phyloP scores from a whole-genome alignment of 2,113 vertebrate species.

The Nanorana parkeri region DNA sequence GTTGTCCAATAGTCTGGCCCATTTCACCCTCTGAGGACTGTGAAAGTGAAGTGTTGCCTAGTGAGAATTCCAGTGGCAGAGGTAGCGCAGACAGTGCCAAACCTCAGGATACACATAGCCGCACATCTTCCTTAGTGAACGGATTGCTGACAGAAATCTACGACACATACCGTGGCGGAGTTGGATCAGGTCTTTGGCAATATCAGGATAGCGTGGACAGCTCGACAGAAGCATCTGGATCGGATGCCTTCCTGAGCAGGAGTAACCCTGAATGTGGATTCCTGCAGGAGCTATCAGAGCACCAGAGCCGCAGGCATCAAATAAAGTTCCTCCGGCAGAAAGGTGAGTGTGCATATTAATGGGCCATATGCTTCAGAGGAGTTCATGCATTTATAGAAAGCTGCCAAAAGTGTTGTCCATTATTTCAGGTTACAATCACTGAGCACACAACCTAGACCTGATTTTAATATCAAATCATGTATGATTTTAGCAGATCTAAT shows the following conservation, averaged over 20 bases:
- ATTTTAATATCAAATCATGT: no score
- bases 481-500: no score
- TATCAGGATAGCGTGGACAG: constrained; percentile 84
- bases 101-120: constrained; percentile 59
- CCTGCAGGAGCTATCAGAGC: constrained; percentile 84
- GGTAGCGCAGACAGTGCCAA: constrained; percentile 44
- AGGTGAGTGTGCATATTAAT: constrained; percentile 73
- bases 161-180: constrained; percentile 72
- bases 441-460: no score
- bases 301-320: constrained; percentile 81
- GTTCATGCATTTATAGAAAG: neutral
- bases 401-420: neutral
- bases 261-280: constrained; percentile 75
- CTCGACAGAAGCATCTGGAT: constrained; percentile 88
- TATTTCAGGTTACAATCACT: neutral
- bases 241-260: constrained; percentile 79
- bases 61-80: constrained; percentile 15
- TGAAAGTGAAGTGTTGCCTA: neutral
- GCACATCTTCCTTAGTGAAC: constrained; percentile 86
- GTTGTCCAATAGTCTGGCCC: constrained; percentile 18
- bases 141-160: constrained; percentile 92
- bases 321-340: constrained; percentile 85
- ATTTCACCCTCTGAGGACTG: neutral
- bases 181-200: constrained; percentile 45
- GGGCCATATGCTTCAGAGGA: neutral